phyloP scores from a whole-genome alignment of 2,888 invertebrate species.

The Zootermopsis nevadensis region DNA sequence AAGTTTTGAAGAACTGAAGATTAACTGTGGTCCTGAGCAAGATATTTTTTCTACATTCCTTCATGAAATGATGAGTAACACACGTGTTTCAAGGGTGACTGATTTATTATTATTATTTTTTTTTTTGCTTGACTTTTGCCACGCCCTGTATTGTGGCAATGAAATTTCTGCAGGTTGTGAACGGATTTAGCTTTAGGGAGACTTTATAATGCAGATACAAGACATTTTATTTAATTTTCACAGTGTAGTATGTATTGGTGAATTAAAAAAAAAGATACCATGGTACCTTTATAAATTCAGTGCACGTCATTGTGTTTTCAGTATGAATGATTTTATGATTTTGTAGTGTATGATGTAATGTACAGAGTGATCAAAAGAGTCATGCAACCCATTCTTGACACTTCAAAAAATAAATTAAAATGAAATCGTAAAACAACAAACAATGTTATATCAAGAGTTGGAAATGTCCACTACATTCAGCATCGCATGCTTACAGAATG shows the following conservation, averaged over 20 bases:
- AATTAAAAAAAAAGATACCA: slow-evolving; percentile 14
- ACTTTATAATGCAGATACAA: slow-evolving; percentile 23
- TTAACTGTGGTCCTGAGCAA: neutral
- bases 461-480: no score
- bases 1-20: neutral
- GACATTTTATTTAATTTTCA: slow-evolving; percentile 15
- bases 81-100: neutral
- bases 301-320: neutral
- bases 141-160: neutral
- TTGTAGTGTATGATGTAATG: no score
- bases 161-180: neutral
- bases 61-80: neutral
- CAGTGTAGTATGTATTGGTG: slow-evolving; percentile 19
- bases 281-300: slow-evolving; percentile 17
- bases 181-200: neutral
- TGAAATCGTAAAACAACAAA: no score
- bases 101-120: neutral
- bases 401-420: no score
- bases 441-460: no score
- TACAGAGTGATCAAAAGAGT: no score
- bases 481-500: no score
- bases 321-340: neutral
- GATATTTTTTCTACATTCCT: slow-evolving; percentile 16
- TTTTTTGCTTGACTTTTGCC: slow-evolving; percentile 1
- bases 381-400: no score